Percentiles rank a stretch among this genome's conserved stretches.
phyloP scores from a whole-genome alignment of 92 coral and sea anemone genomes.

The Zoanthus solanderi region DNA sequence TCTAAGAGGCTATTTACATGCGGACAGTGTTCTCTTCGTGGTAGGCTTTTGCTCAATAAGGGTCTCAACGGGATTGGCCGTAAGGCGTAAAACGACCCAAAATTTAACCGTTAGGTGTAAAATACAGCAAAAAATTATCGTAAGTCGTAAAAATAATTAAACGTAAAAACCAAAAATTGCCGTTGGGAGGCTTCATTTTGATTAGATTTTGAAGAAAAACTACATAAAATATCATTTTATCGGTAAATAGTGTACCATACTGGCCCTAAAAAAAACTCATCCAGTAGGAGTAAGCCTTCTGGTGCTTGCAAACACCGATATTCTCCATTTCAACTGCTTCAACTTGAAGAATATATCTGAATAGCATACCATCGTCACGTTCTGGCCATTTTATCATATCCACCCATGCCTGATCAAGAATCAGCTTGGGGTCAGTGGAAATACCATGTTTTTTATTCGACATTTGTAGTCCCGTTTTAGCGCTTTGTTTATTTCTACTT shows the following conservation, averaged over 20 bases:
- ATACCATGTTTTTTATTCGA: not conserved
- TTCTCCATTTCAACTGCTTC: slow-evolving; percentile 36
- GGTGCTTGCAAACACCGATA: slow-evolving; percentile 9
- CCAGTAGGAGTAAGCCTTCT: not conserved
- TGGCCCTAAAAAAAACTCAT: not conserved
- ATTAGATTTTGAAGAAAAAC: slow-evolving; percentile 1
- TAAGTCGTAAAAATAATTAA: not conserved
- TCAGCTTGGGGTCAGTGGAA: not conserved
- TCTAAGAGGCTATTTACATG: not conserved
- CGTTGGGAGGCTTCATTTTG: not conserved
- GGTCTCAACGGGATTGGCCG: not conserved
- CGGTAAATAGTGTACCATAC: slow-evolving; percentile 1
- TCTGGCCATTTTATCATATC: slow-evolving; percentile 36
- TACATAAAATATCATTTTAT: not conserved
- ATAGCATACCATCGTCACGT: slow-evolving; percentile 23
- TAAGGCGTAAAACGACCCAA: slow-evolving; percentile 5
- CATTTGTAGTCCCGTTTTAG: slow-evolving; percentile 16
- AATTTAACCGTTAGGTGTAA: not conserved
- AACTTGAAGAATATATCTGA: slow-evolving; percentile 25
- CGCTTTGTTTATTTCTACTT: slow-evolving; percentile 19
- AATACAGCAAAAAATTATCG: not conserved
- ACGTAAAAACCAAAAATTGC: not conserved
- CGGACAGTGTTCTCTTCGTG: not conserved
- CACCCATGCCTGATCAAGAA: slow-evolving; percentile 14
- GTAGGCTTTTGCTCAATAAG: not conserved